Evolutionary conservation across 1,140 invertebrate genomes (phyloP).

Genomic region (Lasioglossum baleicum): DNA sequence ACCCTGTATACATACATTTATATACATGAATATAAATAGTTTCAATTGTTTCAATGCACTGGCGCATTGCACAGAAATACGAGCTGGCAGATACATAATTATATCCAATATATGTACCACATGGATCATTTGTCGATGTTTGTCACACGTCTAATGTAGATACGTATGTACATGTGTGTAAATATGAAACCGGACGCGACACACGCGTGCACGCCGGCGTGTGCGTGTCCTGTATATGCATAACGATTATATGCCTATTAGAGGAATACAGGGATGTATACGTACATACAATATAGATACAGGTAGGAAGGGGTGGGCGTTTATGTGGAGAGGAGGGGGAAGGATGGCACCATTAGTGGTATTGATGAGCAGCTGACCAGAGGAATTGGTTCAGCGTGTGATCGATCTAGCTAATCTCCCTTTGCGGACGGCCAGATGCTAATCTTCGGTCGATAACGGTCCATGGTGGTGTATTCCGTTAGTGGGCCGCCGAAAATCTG

Average conservation of each 20-base stretch:
- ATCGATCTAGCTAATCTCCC: conserved; percentile 75
- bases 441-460: conserved; percentile 70
- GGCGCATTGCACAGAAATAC: not conserved
- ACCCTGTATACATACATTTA: too few species aligned
- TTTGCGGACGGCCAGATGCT: conserved; percentile 70
- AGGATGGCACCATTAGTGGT: conserved; percentile 65
- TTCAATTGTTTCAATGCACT: not conserved
- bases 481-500: conserved; percentile 45
- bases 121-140: conserved; percentile 10
- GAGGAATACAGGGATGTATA: conserved; percentile 69
- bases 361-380: conserved; percentile 77
- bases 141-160: conserved; percentile 7
- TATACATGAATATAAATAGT: not conserved
- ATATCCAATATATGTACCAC: not conserved
- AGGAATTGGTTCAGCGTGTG: conserved; percentile 74
- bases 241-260: conserved; percentile 80
- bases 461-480: conserved; percentile 53
- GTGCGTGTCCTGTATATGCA: conserved; percentile 69
- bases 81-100: conserved; percentile 25
- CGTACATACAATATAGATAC: conserved; percentile 58
- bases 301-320: conserved; percentile 49
- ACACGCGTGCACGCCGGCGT: not conserved
- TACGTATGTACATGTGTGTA: conserved; percentile 23
- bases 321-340: conserved; percentile 21
- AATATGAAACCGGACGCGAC: conserved; percentile 27